Evolutionary conservation across 2,797 vertebrate species (phyloP).

Genomic region (Sebastes oblongus): DNA sequence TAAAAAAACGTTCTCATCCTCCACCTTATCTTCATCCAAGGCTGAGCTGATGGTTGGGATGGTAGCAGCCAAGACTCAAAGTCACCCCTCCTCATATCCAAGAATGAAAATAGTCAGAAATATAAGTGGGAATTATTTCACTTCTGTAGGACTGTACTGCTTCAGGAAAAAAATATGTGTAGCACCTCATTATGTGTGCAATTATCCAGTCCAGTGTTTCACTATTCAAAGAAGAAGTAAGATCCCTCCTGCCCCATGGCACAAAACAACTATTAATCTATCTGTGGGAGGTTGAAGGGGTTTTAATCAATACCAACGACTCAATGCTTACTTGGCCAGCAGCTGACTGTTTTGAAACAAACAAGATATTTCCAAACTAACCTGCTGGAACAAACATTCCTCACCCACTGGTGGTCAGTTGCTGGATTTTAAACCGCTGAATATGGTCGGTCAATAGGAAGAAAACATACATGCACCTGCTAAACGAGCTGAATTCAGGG

Average conservation of each 20-base stretch:
- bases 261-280: constrained; percentile 10
- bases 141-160: background rate
- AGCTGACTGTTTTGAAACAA: background rate
- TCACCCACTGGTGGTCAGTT: background rate
- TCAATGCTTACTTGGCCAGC: constrained; percentile 32
- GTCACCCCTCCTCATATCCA: background rate
- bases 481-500: background rate
- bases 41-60: background rate
- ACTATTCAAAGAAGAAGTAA: background rate
- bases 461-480: background rate
- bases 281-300: constrained; percentile 28
- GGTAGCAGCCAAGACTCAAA: background rate
- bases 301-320: constrained; percentile 52
- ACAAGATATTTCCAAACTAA: background rate
- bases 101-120: background rate
- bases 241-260: background rate
- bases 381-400: background rate
- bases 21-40: background rate
- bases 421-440: background rate
- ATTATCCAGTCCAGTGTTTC: background rate
- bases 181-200: no score
- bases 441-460: rapidly evolving
- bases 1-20: background rate
- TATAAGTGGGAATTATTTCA: background rate
- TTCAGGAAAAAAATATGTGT: no score